phyloP scores from a whole-genome alignment of 1,140 invertebrate species.

The Epicauta chinensis region DNA sequence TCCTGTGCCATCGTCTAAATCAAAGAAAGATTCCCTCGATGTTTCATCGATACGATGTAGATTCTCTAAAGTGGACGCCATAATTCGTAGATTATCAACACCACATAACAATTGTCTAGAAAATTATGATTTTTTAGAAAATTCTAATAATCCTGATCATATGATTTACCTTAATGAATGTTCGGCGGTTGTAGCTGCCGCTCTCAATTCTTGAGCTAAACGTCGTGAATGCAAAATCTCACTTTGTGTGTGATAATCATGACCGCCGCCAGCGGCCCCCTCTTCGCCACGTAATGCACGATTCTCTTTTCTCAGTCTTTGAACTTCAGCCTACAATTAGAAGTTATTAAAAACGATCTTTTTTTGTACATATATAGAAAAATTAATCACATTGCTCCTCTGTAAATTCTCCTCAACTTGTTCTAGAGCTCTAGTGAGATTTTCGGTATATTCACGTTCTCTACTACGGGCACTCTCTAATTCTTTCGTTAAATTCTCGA shows the following conservation, averaged over 20 bases:
- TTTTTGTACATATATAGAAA: conserved; percentile 52
- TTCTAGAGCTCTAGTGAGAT: conserved; percentile 49
- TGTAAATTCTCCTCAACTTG: conserved; percentile 54
- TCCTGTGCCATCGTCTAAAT: conserved; percentile 49
- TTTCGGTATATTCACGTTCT: conserved; percentile 48
- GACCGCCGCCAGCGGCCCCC: conserved; percentile 36
- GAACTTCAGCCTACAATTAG: conserved; percentile 38
- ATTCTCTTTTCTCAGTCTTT: conserved; percentile 44
- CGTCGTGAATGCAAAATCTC: conserved; percentile 34
- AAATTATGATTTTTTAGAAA: conserved; percentile 20
- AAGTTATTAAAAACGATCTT: conserved; percentile 35
- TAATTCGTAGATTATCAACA: conserved; percentile 57
- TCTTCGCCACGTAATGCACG: conserved; percentile 40
- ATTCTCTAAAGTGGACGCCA: conserved; percentile 53
- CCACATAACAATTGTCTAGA: conserved; percentile 58
- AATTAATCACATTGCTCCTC: conserved; percentile 47
- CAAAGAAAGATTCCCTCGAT: conserved; percentile 47
- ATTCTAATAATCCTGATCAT: not conserved
- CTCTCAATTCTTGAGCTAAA: conserved; percentile 50
- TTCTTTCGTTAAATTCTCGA: conserved; percentile 48
- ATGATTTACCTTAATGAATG: conserved; percentile 52
- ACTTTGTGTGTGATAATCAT: conserved; percentile 31
- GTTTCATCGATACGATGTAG: conserved; percentile 51
- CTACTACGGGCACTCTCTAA: conserved; percentile 45
- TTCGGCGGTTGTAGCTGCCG: conserved; percentile 58